Percentiles rank a stretch among this genome's conserved stretches.
phyloP scores from a whole-genome alignment of 2,888 invertebrate genomes.

The Meteorus colon region DNA sequence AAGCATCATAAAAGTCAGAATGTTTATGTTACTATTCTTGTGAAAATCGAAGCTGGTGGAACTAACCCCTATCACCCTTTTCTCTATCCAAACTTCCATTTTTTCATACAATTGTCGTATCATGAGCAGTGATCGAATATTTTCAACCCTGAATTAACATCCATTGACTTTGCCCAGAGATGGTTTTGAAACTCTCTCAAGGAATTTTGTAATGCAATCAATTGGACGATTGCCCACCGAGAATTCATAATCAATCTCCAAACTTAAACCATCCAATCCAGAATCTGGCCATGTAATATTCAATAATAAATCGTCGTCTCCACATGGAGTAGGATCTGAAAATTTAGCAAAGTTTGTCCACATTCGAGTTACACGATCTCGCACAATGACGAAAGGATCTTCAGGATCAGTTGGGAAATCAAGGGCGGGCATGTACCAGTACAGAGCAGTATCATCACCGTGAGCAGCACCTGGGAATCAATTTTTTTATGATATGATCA shows the following conservation, averaged over 20 bases:
- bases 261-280: constrained; percentile 35
- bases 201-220: background rate
- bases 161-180: background rate
- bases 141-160: background rate
- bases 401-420: constrained; percentile 51
- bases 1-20: too few species aligned
- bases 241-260: constrained; percentile 47
- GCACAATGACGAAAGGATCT: constrained; percentile 63
- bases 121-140: too few species aligned
- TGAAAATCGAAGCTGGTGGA: too few species aligned
- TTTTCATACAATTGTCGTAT: too few species aligned
- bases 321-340: constrained; percentile 54
- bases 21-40: too few species aligned
- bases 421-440: constrained; percentile 65
- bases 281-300: constrained; percentile 52
- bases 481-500: constrained; percentile 31
- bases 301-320: constrained; percentile 15
- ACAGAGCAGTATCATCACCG: constrained; percentile 78
- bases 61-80: too few species aligned
- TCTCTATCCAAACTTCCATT: too few species aligned
- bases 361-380: constrained; percentile 74
- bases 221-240: constrained; percentile 31
- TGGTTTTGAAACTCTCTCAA: background rate
- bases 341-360: constrained; percentile 73
- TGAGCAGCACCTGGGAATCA: constrained; percentile 75